phyloP scores from a whole-genome alignment of 2,797 vertebrate genomes.

The Acanthurus tractus region DNA sequence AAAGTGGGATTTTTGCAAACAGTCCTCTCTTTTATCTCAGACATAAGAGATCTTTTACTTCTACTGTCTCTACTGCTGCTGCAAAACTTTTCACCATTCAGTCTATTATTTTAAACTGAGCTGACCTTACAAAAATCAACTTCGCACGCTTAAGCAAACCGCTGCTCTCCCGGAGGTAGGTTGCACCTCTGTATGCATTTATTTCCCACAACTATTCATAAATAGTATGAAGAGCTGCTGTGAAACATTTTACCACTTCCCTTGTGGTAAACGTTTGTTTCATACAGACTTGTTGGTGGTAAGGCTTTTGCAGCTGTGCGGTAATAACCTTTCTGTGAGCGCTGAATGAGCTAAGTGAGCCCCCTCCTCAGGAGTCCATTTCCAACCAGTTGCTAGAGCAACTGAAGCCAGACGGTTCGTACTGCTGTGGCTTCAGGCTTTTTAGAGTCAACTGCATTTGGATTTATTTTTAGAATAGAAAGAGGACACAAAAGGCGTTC shows the following conservation, averaged over 20 bases:
- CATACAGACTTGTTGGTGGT: slow-evolving; percentile 50
- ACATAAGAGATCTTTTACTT: neutral
- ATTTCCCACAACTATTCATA: slow-evolving; percentile 45
- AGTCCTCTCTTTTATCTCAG: neutral
- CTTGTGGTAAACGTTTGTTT: slow-evolving; percentile 17
- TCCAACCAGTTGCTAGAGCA: slow-evolving; percentile 76
- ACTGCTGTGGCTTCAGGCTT: slow-evolving; percentile 61
- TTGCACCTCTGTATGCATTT: slow-evolving; percentile 13
- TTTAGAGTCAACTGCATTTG: slow-evolving; percentile 59
- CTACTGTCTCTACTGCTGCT: slow-evolving; percentile 1
- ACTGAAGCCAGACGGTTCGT: slow-evolving; percentile 70
- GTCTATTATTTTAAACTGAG: neutral
- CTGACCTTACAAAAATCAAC: slow-evolving; percentile 8
- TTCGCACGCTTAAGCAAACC: slow-evolving; percentile 1
- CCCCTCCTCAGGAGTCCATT: slow-evolving; percentile 56
- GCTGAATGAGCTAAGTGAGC: slow-evolving; percentile 62
- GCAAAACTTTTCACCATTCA: neutral
- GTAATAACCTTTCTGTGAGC: slow-evolving; percentile 58
- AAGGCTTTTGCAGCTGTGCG: slow-evolving; percentile 46
- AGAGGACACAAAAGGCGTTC: slow-evolving; percentile 42
- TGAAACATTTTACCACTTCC: slow-evolving; percentile 48
- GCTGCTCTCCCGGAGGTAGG: neutral
- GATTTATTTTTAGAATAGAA: slow-evolving; percentile 60
- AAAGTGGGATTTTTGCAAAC: neutral
- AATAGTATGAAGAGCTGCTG: slow-evolving; percentile 4